phyloP scores from a whole-genome alignment of 2,113 vertebrate species.

The Apteryx mantelli region DNA sequence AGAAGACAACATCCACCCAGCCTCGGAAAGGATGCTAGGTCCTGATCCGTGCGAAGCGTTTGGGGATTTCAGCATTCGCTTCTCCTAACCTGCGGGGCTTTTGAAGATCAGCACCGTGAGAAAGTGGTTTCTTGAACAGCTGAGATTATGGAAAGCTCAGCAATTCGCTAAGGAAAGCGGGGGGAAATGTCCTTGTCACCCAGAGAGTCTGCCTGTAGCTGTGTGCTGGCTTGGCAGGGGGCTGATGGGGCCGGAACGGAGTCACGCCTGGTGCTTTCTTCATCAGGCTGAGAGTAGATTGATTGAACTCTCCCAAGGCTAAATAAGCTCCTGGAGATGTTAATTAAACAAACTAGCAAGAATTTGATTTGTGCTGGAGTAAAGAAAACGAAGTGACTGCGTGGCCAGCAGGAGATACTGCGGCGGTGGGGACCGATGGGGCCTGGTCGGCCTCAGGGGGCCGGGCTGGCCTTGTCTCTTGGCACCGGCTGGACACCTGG shows the following conservation, averaged over 20 bases:
- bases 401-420: background rate
- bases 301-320: background rate
- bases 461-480: background rate
- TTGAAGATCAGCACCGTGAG: background rate
- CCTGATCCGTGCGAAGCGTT: accelerated
- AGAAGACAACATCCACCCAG: background rate
- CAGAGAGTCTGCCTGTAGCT: background rate
- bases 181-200: background rate
- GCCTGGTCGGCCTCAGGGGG: accelerated
- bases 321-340: background rate
- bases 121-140: background rate
- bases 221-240: background rate
- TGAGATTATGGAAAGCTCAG: background rate
- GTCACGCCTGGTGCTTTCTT: background rate
- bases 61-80: background rate
- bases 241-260: background rate
- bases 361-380: background rate
- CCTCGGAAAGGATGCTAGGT: accelerated
- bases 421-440: background rate
- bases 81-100: background rate
- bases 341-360: background rate
- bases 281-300: background rate
- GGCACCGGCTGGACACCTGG: no score
- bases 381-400: background rate
- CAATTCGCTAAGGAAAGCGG: background rate